Base-by-base conservation (phyloP, 2,888 invertebrate species). In the Liopterus haemorrhoidalis region DNA sequence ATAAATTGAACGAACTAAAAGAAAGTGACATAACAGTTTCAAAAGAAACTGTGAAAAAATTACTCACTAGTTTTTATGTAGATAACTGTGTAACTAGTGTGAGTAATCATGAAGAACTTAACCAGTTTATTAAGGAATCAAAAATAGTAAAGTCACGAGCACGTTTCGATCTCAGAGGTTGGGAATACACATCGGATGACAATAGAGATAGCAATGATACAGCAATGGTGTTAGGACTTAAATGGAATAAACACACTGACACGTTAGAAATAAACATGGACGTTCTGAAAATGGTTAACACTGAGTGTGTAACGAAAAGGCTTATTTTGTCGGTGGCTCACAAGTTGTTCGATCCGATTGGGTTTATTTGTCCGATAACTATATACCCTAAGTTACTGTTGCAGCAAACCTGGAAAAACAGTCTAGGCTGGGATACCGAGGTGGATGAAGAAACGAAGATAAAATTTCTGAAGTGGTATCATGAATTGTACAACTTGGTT, bases 331-430 rank as follows among this genome's bases (percentile, higher is more conserved):
- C 38, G n/a, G 14, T 50, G 22, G 33, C 47, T 20, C 52, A 57
- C 9, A 36, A 48, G 11, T 27, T 55, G 11, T 54, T 52, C 44
- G 54, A 57, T 41, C 55, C 56, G 8, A 41, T 56, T 14, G 57
- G 58, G 6, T 49, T 57, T 30, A 41, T 46, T 12, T 48, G 48
- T 19, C 53, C 54, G 9, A 46, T 48, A 2, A 41, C 49, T 5
- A 22, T 57, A 5, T 18, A 28, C 5, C 54, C 55, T 5, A 57
- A 57, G 31, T 25, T 53, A 31, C 54, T 43, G 55, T 43, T 58
- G 9, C 54, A 57, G 22, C 22, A 46, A 5, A 38, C 27, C 12
- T 52, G 52, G 48, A n/a, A 43, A 9, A 42, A 48, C 42, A 36
- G 44, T 5, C 4, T 45, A 9, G 41, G 40, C 5, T 49, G 46